Base-by-base conservation (phyloP, 2,797 vertebrate species). In the Microctenopoma lineatum region DNA sequence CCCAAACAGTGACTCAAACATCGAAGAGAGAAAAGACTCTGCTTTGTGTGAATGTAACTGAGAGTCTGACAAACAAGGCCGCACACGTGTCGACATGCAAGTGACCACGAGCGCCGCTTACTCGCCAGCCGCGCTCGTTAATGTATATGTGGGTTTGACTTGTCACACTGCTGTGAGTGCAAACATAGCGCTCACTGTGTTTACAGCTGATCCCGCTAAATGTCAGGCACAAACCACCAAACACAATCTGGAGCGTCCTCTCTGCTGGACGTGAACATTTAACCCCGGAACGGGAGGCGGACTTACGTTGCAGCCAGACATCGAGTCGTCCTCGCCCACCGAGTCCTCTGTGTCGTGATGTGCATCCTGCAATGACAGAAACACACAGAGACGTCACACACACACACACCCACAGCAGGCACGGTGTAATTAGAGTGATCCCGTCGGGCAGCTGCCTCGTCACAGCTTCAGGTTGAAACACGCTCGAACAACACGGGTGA, bases 251-350 rank as follows among this genome's bases (percentile, higher is more conserved):
- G 51, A 59, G 50, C 59, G 3, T 41, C 4, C 2, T 8, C 38
- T 27, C 5, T 8, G 59, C 27, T 25, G 41, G 66, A 36, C 2
- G 52, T 7, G 27, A 29, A 15, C 36, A 0, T 4, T 2, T 26
- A 46, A 26, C 8, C 12, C 4, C 18, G 7, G 10, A 32, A 7
- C 5, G 0, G 39, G 52, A 62, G 1, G 25, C 7, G 50, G 44
- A 88, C 92, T 93, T 78, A 94, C 93, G 3, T 73, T 75, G 82
- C 84, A 89, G 36, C 4, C 15, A 0, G 77, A 32, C 64, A 89
- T 67, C 3, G 83, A 80, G 56, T 94, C 94, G 48, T 94, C 93
- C 0, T 94, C 94, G 29, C 88, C 91, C 44, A 84, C 70, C 0
- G 83, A 90, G 77, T 94, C 93, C 56, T 93, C 93, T 0, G 69